Evolutionary conservation across 2,888 invertebrate genomes (phyloP), one percentile per base, ranked within the genome.

Genomic region (Arctia plantaginis): DNA sequence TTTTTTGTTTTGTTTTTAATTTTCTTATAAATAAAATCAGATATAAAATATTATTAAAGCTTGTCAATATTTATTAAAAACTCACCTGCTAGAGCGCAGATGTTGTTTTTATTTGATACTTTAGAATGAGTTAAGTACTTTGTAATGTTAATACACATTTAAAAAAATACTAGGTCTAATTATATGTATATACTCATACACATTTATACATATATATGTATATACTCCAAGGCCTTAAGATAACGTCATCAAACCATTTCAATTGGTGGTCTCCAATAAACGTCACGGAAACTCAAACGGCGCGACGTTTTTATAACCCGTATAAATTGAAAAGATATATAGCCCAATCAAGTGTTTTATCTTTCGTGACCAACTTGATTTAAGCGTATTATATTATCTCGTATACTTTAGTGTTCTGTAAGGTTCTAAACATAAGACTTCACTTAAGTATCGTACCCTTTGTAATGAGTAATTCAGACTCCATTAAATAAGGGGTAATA

Each of bases 271-370:
- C 76, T 77, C 73, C 77, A 72, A 81, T 85, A 83, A 83, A 85
- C 83, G 81, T 81, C 83, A 80, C 75, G 77, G 78, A 85, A 72
- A 79, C 82, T 83, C 82, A 78, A 83, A 82, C 79, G 77, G 76
- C 74, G 82, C 78, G 82, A 85, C 82, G 81, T 82, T 86, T 87
- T 87, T 87, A 88, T 85, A 86, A 86, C 86, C 86, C 83, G 81
- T 80, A 86, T 88, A 88, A 87, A 86, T 87, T 85, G 85, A 85
- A 84, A 85, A 85, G 87, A 87, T 85, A 85, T 85, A 85, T 86
- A 80, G 74, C 77, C 87, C 83, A 86, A 87, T 87, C 83, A 81
- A 85, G 78, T 76, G 79, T 81, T 80, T 86, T 86, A 84, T 83
- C 84, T 79, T 77, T 80, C 80, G 78, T 82, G 80, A 81, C 74